Conservation (phyloP, 2,888 invertebrate genomes). For the Ceramica pisi region DNA sequence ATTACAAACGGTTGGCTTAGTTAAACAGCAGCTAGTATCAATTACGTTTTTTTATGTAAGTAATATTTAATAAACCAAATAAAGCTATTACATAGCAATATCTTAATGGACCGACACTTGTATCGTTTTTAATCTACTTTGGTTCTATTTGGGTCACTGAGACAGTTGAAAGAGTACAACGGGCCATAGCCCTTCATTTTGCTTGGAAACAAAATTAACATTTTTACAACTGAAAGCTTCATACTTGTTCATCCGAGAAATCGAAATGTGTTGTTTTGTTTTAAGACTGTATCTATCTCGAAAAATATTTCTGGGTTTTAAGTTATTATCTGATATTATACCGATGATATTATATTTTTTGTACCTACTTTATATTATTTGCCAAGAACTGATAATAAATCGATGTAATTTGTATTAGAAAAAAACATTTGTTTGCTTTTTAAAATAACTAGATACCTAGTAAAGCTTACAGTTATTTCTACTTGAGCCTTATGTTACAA, state of each 20-base stretch:
- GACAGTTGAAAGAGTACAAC: conserved; percentile 10
- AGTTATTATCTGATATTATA: background rate
- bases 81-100: background rate
- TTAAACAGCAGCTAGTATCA: background rate
- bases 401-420: background rate
- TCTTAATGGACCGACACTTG: background rate
- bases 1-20: background rate
- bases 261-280: conserved; percentile 37
- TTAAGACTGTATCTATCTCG: background rate
- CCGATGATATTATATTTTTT: background rate
- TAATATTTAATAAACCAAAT: background rate
- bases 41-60: background rate
- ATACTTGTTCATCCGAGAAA: conserved; percentile 31
- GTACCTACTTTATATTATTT: conserved; percentile 1
- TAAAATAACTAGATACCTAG: background rate
- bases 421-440: background rate
- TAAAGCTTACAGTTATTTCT: background rate
- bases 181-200: background rate
- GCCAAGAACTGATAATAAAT: conserved; percentile 7
- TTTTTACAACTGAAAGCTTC: conserved; percentile 44
- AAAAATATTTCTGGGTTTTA: background rate
- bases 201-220: conserved; percentile 44
- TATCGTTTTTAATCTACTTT: background rate
- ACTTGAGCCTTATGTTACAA: background rate
- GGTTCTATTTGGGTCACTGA: conserved; percentile 9